These are phyloP conservation scores for Pseudocheirus occidentalis DNA, from an alignment of 2,797 vertebrate species.

Conservation along the genomic window DNA sequence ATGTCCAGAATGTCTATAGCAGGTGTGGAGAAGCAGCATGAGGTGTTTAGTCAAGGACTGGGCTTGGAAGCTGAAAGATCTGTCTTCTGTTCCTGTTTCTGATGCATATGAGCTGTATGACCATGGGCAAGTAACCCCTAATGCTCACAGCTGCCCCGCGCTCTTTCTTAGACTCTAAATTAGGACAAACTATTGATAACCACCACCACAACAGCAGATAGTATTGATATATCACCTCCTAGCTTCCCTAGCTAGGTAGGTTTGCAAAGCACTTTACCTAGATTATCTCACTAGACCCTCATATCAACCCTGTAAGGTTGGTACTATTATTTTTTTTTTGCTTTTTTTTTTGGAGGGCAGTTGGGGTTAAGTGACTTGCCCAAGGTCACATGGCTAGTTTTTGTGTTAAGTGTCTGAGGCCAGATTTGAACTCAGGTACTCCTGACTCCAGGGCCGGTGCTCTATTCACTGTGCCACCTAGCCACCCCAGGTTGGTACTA, in stretches of 20 bases:
- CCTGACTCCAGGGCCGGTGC: too few species aligned
- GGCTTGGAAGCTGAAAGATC: not conserved
- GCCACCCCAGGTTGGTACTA: too few species aligned
- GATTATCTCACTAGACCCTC: not conserved
- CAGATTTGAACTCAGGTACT: too few species aligned
- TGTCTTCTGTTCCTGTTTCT: not conserved
- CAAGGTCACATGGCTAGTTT: too few species aligned
- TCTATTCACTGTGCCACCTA: too few species aligned
- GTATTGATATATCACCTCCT: not conserved
- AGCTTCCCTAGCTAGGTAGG: not conserved
- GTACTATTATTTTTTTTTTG: too few species aligned
- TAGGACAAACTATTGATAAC: not conserved
- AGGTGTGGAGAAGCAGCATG: not conserved
- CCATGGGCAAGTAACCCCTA: not conserved
- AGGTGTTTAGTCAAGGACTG: not conserved
- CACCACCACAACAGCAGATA: not conserved
- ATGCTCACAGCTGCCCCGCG: not conserved
- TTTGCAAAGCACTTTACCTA: not conserved
- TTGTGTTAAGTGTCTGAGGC: too few species aligned
- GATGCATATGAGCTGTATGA: not conserved
- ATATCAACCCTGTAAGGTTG: not conserved
- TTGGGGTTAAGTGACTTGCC: too few species aligned
- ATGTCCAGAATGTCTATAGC: not conserved
- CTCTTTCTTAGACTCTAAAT: not conserved
- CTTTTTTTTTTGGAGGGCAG: too few species aligned